Evolutionary conservation across 2,797 vertebrate species (phyloP).

Genomic region (Phrynocephalus vlangalii): DNA sequence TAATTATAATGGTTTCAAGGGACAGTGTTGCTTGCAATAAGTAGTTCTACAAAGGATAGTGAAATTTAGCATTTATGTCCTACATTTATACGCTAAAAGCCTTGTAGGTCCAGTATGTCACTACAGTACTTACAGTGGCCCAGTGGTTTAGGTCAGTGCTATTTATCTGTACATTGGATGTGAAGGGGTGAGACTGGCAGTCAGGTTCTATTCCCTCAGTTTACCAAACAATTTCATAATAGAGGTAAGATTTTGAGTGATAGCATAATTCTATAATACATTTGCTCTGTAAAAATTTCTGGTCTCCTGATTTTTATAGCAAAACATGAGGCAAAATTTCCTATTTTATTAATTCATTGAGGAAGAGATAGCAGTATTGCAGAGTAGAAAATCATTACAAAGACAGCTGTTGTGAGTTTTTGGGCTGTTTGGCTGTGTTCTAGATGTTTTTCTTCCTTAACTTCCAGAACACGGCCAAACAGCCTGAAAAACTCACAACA

Average conservation of each 20-base stretch:
- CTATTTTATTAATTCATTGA: neutral
- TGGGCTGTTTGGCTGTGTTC: too few relatives aligned
- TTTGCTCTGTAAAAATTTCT: neutral
- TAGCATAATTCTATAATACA: too few relatives aligned
- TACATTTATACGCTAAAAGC: neutral
- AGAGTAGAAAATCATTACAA: neutral
- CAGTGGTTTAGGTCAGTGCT: neutral
- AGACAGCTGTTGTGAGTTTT: neutral
- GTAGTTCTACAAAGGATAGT: neutral
- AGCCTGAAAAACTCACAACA: too few relatives aligned
- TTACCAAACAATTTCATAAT: neutral
- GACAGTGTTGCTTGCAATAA: neutral
- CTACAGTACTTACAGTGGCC: neutral
- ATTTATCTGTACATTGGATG: neutral
- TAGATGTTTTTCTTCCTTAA: too few relatives aligned
- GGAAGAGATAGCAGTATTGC: neutral
- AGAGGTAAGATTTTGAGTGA: neutral
- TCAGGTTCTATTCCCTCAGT: too few relatives aligned
- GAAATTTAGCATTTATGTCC: neutral
- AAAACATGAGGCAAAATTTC: neutral
- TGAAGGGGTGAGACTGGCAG: neutral
- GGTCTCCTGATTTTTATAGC: neutral
- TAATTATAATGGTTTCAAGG: neutral
- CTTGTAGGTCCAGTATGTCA: neutral
- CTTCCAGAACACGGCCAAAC: too few relatives aligned